Evolutionary conservation across 2,113 vertebrate genomes (phyloP).

Genomic region (Nannobrachium achirus): DNA sequence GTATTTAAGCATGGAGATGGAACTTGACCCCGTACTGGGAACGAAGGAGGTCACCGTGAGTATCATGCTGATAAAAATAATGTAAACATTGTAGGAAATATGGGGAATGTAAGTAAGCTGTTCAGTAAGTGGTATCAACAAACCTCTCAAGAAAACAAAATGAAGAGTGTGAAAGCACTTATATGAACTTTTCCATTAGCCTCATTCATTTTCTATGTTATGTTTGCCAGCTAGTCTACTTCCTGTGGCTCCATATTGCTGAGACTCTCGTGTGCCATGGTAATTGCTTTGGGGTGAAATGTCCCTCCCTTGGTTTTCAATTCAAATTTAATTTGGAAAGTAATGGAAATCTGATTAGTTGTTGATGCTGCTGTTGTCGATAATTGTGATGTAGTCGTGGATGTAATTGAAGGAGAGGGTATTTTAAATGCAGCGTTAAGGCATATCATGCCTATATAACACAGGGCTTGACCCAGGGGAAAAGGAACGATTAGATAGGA

Average conservation of each 20-base stretch:
- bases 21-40: not conserved
- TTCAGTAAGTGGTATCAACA: not conserved
- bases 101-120: not conserved
- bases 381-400: slow-evolving; percentile 52
- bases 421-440: slow-evolving; percentile 40
- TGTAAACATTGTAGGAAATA: not conserved
- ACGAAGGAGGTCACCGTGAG: too few relatives aligned
- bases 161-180: not conserved
- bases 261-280: not conserved
- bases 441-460: slow-evolving; percentile 42
- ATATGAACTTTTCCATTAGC: slow-evolving; percentile 3
- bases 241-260: not conserved
- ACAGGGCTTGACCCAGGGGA: slow-evolving; percentile 39
- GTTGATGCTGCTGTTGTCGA: slow-evolving; percentile 40
- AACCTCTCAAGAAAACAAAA: not conserved
- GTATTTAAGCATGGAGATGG: not conserved
- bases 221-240: not conserved
- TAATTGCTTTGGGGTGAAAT: slow-evolving; percentile 9
- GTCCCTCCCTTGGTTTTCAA: slow-evolving; percentile 36
- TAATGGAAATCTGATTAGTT: slow-evolving; percentile 50
- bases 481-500: slow-evolving; percentile 52
- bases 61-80: slow-evolving; percentile 2
- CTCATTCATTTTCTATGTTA: slow-evolving; percentile 2
- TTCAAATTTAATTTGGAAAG: slow-evolving; percentile 45
- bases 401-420: slow-evolving; percentile 55